Evolutionary conservation across 1,140 invertebrate species (phyloP), one percentile per base, ranked within the genome.

Genomic region (Procambarus clarkii): DNA sequence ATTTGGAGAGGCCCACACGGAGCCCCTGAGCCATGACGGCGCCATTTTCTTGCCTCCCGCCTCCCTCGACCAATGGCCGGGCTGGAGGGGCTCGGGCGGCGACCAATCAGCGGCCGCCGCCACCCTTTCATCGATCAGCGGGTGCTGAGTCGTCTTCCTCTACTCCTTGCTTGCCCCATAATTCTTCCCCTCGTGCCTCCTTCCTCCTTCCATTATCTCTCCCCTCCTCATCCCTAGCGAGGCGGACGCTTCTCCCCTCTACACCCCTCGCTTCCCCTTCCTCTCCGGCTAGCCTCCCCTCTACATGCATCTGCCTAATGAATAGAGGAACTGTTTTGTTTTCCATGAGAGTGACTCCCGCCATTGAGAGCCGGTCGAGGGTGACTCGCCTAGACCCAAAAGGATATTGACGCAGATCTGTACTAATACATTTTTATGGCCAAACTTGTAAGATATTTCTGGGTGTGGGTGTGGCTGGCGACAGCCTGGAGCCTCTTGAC

Each of bases 321-420:
- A 86, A 86, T 86, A 86, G 48, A 86, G 24, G 84, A 86, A 54
- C 71, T 86, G 84, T 86, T 86, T 86, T 86, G 84, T 86, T 86
- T n/a, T 86, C 84, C 84, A 86, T 86, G 84, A 86, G 84, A 76
- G 3, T 76, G 69, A 50, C n/a, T 74, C 71, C 50, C 8, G 44
- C 74, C n/a, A 86, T 76, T 86, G 64, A 76, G 45, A 34, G 48
- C 45, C 84, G 76, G 84, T 44, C 34, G 84, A 86, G 84, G 84
- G 69, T 86, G 84, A 86, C n/a, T 76, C 45, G 60, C 84, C 48
- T 76, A 86, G 76, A 76, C 84, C 84, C 76, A 50, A 50, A 54
- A n/a, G 71, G 84, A 50, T 76, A 86, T 86, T 86, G 84, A 86
- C 9, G 84, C 84, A 86, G 50, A 76, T 71, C 3, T 64, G 15